Evolutionary conservation across 2,113 vertebrate genomes (phyloP).

Genomic region (Mobula hypostoma): DNA sequence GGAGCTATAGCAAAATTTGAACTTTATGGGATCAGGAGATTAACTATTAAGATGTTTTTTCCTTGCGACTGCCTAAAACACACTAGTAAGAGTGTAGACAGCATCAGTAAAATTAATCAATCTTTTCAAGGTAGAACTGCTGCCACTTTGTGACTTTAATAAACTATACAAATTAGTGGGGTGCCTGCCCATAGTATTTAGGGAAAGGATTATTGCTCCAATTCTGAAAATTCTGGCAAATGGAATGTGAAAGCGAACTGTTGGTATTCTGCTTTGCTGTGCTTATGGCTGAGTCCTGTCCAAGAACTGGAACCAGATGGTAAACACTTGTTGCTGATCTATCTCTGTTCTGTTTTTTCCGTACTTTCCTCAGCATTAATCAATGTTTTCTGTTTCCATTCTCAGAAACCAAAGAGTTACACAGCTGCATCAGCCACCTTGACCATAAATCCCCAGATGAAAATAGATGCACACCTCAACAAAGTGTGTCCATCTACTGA

Average conservation of each 20-base stretch:
- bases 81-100: neutral
- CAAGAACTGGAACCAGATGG: neutral
- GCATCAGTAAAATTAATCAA: neutral
- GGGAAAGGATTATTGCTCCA: neutral
- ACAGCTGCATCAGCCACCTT: slow-evolving; percentile 81
- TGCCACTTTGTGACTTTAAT: neutral
- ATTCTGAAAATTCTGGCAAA: neutral
- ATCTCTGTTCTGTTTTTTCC: neutral
- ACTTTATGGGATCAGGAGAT: no score
- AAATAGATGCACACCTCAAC: slow-evolving; percentile 82
- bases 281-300: neutral
- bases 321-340: neutral
- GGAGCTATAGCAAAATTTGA: no score
- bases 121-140: neutral
- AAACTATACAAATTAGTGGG: neutral
- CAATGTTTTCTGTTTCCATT: neutral
- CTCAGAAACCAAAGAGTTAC: slow-evolving; percentile 88
- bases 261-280: neutral
- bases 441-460: slow-evolving; percentile 81
- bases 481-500: slow-evolving; percentile 93
- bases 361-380: neutral
- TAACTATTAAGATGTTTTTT: neutral
- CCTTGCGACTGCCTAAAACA: neutral
- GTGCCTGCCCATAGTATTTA: no score
- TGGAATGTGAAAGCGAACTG: neutral